phyloP scores from a whole-genome alignment of 2,888 invertebrate genomes.

The Cerastis leucographa region DNA sequence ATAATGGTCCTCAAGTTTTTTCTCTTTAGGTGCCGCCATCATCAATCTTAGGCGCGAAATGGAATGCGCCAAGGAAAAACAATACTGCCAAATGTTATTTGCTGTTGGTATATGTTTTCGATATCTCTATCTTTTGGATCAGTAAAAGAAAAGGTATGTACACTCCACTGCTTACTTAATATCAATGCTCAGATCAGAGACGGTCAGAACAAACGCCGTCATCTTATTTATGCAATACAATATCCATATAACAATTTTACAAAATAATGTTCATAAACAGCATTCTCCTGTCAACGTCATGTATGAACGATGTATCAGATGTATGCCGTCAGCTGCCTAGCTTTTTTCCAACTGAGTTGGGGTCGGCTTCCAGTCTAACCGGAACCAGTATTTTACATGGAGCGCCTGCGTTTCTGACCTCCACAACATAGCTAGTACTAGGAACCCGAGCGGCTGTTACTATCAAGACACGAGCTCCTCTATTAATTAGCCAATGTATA shows the following conservation, averaged over 20 bases:
- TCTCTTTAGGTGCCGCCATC: slow-evolving; percentile 12
- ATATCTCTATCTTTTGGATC: background rate
- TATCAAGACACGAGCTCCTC: no score
- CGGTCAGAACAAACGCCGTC: background rate
- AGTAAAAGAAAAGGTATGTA: background rate
- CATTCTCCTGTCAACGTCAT: background rate
- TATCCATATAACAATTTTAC: background rate
- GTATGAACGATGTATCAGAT: background rate
- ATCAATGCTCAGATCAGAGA: background rate
- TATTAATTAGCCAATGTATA: no score
- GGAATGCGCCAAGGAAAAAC: slow-evolving; percentile 25
- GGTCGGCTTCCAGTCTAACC: background rate
- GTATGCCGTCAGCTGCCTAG: background rate
- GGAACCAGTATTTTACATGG: background rate
- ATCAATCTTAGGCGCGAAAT: slow-evolving; percentile 48
- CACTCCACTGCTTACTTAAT: background rate
- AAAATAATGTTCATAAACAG: background rate
- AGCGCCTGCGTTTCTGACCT: no score
- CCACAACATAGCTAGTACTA: no score
- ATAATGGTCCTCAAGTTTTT: slow-evolving; percentile 25
- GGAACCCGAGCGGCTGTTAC: no score
- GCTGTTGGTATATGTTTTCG: background rate
- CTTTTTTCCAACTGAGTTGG: background rate
- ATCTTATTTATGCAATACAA: background rate
- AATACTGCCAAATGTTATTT: slow-evolving; percentile 16